Percentiles rank a stretch among this genome's conserved stretches.
These are phyloP conservation scores for Gymnothorax reevesii DNA, from an alignment of 2,797 vertebrate species.

Conservation along the genomic window DNA sequence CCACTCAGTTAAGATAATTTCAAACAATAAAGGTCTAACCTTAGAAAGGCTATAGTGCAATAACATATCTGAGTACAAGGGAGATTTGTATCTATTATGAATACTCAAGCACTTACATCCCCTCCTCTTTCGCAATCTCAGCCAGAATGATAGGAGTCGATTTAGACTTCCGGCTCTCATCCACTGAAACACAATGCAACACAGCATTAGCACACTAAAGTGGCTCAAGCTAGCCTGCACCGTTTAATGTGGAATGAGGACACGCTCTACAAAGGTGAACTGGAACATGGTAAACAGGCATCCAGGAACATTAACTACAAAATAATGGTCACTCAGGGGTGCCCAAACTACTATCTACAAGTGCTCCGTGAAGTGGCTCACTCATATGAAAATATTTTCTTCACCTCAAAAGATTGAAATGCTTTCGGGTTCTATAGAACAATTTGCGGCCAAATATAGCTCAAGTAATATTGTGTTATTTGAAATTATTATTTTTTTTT, in stretches of 20 bases:
- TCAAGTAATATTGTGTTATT: too few species aligned
- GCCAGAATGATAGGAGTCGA: slow-evolving; percentile 75
- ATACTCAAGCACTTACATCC: slow-evolving; percentile 68
- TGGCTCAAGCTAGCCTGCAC: neutral
- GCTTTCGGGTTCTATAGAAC: too few species aligned
- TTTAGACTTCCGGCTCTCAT: slow-evolving; percentile 73
- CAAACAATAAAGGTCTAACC: neutral
- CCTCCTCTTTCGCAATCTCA: slow-evolving; percentile 79
- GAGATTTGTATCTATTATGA: neutral
- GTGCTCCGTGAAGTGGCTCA: neutral
- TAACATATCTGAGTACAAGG: neutral
- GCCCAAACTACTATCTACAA: neutral
- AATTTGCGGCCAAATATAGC: too few species aligned
- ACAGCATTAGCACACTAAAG: neutral
- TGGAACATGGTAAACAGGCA: neutral
- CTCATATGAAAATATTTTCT: neutral
- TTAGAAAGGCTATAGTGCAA: neutral
- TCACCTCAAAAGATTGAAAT: too few species aligned
- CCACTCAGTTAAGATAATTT: neutral
- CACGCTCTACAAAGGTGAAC: neutral
- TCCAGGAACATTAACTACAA: neutral
- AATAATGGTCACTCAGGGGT: neutral
- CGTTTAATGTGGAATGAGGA: neutral
- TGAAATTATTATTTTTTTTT: too few species aligned
- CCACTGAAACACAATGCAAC: slow-evolving; percentile 64